A percentile compares a stretch with the other conserved stretches of the same genome.
These are phyloP conservation scores for Onychostruthus taczanowskii DNA, from an alignment of 2,113 vertebrate species.

Conservation along the genomic window DNA sequence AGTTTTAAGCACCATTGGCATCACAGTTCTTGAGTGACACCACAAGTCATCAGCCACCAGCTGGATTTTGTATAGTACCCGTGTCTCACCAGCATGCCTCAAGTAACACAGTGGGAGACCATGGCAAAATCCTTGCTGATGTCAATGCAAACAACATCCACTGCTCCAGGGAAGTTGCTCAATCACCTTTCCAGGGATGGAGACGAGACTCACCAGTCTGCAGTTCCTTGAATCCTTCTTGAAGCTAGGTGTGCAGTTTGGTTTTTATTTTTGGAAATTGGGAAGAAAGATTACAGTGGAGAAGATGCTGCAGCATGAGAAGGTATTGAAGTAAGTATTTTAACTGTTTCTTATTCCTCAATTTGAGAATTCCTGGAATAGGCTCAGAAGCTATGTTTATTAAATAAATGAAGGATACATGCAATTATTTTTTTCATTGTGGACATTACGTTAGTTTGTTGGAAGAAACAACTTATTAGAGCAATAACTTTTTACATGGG, in stretches of 20 bases:
- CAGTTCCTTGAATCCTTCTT: neutral
- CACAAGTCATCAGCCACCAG: neutral
- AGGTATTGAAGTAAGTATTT: neutral
- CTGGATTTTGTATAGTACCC: neutral
- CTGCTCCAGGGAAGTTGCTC: neutral
- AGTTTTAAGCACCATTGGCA: neutral
- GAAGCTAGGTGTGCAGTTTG: neutral
- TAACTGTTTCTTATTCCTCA: neutral
- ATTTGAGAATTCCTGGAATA: neutral
- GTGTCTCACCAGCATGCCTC: neutral
- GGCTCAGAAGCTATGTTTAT: neutral
- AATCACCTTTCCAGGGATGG: neutral
- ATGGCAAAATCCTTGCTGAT: neutral
- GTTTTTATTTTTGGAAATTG: neutral
- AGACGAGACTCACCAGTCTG: neutral
- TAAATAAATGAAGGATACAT: neutral
- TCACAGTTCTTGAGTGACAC: neutral
- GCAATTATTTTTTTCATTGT: accelerated
- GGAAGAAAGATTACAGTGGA: neutral
- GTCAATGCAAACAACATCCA: accelerated
- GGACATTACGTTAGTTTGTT: neutral
- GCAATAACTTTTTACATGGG: neutral
- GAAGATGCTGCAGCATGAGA: neutral
- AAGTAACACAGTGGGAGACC: neutral
- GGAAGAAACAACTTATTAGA: neutral